phyloP scores from a whole-genome alignment of 2,113 vertebrate species.

The Aviceda subcristata region DNA sequence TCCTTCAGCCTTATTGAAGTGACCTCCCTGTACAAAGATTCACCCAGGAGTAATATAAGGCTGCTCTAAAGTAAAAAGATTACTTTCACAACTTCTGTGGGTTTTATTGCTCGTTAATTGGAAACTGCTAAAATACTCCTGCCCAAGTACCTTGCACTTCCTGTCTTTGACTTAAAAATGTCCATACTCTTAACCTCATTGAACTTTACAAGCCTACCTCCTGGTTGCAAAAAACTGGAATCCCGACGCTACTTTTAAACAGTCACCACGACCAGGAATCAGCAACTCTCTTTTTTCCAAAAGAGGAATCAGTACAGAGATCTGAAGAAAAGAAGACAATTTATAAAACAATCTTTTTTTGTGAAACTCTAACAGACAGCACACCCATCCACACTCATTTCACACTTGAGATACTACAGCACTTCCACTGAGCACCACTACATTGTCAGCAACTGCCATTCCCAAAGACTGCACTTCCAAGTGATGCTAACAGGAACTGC shows the following conservation, averaged over 20 bases:
- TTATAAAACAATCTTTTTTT: neutral
- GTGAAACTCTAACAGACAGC: neutral
- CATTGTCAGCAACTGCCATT: neutral
- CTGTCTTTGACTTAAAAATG: neutral
- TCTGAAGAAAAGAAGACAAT: constrained; percentile 66
- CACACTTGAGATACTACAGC: neutral
- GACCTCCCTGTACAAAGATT: neutral
- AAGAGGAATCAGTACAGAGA: constrained; percentile 91
- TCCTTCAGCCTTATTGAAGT: neutral
- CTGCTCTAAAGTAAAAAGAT: neutral
- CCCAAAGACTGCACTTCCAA: neutral
- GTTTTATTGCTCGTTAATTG: neutral
- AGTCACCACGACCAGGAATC: constrained; percentile 91
- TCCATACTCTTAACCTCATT: neutral
- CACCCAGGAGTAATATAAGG: neutral
- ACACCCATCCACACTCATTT: neutral
- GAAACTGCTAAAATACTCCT: neutral
- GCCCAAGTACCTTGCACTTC: neutral
- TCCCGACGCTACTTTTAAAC: constrained; percentile 86
- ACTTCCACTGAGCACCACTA: neutral
- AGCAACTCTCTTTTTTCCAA: constrained; percentile 92
- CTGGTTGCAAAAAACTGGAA: constrained; percentile 98
- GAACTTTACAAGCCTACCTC: constrained; percentile 74
- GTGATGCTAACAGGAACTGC: neutral
- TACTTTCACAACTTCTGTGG: neutral